Percentiles rank a stretch among this genome's conserved stretches.
These are phyloP conservation scores for Acrossocheilus fasciatus DNA, from an alignment of 2,797 vertebrate species.

Conservation along the genomic window DNA sequence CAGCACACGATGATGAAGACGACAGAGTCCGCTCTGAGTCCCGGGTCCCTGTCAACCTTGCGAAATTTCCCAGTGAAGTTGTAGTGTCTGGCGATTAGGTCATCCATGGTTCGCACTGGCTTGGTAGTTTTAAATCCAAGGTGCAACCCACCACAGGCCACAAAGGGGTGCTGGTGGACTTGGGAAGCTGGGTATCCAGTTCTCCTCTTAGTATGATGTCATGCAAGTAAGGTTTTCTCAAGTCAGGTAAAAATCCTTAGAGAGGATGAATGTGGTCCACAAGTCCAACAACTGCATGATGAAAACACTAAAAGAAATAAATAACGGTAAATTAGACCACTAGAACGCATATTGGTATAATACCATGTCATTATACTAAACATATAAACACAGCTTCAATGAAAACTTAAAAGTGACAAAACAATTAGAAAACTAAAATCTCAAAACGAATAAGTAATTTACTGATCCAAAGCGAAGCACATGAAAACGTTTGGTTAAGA, in stretches of 20 bases:
- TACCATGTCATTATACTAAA: not conserved
- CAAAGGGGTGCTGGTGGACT: constrained; percentile 63
- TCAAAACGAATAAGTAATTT: not conserved
- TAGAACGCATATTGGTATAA: not conserved
- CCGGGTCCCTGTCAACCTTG: constrained; percentile 78
- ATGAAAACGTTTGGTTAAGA: not conserved
- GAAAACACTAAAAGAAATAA: constrained; percentile 64
- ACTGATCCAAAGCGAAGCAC: not conserved
- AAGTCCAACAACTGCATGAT: constrained; percentile 63
- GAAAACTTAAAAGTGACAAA: not conserved
- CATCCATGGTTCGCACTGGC: constrained; percentile 74
- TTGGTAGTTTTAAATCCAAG: constrained; percentile 43
- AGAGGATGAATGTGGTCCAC: constrained; percentile 51
- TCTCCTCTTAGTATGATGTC: constrained; percentile 51
- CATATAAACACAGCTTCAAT: not conserved
- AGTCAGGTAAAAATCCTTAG: constrained; percentile 64
- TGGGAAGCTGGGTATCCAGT: constrained; percentile 43
- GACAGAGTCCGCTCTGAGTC: constrained; percentile 89
- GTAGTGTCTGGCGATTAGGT: constrained; percentile 92
- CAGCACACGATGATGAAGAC: constrained; percentile 97
- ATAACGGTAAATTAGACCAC: constrained; percentile 4
- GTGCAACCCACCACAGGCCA: constrained; percentile 54
- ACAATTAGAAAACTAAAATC: not conserved
- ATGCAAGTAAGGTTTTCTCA: constrained; percentile 61
- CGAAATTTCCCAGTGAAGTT: constrained; percentile 95